Base-by-base conservation (phyloP, 2,888 invertebrate species). In the Napeogenes sylphis region DNA sequence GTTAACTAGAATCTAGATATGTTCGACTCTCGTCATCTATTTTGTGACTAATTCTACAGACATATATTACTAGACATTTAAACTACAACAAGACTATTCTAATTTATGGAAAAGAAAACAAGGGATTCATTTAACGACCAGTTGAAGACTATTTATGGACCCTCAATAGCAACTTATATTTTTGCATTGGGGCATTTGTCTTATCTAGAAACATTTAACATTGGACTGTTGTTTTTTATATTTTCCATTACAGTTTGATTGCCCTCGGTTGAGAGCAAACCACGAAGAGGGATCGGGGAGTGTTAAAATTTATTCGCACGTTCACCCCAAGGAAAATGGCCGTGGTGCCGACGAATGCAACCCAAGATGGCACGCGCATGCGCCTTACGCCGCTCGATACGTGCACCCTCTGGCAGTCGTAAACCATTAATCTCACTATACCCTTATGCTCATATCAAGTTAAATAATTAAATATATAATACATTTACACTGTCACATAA, bases 381-480 rank as follows among this genome's bases (percentile, higher is more conserved):
- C 91, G 90, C 77, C 73, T 59, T 78, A 65, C 68, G 66, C 79
- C 88, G 90, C 87, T 90, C 90, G 80, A 90, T 90, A 89, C 81
- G 79, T 85, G 83, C 87, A 87, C 85, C 87, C 86, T 80, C 75
- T 74, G 78, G 76, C 76, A 55, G 67, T 75, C 75, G 71, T 76
- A 69, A 72, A 76, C 75, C 77, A 77, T 78, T 78, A 80, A 78
- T 76, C 73, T 76, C 76, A 77, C 78, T 73, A 70, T 42, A 42
- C 42, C 42, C 42, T 42, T 42, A 45, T 58, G 56, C 58, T 63
- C 57, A 62, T 59, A 60, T 55, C 51, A 62, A 53, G 58, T 58
- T 14, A 68, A 63, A 60, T 35, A 42, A 55, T 45, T 47, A 59
- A 45, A 57, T 47, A 35, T 51, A 61, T 45, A 55, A 55, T 47